A percentile compares a stretch with the other conserved stretches of the same genome.
These are phyloP conservation scores for Otolemur crassicaudatus DNA, from an alignment of 2,797 vertebrate species.

Conservation along the genomic window DNA sequence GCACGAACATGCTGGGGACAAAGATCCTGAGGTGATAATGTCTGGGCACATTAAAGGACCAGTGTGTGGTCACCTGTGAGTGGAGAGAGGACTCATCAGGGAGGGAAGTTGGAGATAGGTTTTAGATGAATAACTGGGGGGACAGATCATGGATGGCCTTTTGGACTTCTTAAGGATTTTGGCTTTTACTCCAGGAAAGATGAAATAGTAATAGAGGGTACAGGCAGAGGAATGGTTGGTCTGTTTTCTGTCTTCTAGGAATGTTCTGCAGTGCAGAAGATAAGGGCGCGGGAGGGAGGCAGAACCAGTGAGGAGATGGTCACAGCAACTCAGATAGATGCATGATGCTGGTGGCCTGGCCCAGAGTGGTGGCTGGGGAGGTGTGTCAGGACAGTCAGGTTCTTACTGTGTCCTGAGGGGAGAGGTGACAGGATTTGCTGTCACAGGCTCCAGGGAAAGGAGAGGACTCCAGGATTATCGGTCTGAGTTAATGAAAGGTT, in stretches of 20 bases:
- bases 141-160: background rate
- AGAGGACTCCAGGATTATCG: background rate
- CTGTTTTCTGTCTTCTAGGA: background rate
- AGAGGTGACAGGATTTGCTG: background rate
- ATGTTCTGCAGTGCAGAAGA: background rate
- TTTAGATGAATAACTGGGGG: background rate
- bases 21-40: background rate
- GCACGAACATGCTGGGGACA: background rate
- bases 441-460: background rate
- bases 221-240: background rate
- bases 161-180: background rate
- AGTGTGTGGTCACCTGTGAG: background rate
- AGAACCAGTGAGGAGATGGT: background rate
- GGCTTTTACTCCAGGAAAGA: background rate
- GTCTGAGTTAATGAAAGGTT: background rate
- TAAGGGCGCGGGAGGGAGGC: background rate
- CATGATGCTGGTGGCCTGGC: too few species aligned
- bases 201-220: background rate
- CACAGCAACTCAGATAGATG: too few species aligned
- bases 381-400: background rate
- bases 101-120: background rate
- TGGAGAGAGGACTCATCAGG: background rate
- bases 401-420: background rate
- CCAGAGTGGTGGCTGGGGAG: too few species aligned
- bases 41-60: background rate